These are phyloP conservation scores for Dufourea novaeangliae DNA, from an alignment of 1,140 invertebrate species.

Conservation along the genomic window DNA sequence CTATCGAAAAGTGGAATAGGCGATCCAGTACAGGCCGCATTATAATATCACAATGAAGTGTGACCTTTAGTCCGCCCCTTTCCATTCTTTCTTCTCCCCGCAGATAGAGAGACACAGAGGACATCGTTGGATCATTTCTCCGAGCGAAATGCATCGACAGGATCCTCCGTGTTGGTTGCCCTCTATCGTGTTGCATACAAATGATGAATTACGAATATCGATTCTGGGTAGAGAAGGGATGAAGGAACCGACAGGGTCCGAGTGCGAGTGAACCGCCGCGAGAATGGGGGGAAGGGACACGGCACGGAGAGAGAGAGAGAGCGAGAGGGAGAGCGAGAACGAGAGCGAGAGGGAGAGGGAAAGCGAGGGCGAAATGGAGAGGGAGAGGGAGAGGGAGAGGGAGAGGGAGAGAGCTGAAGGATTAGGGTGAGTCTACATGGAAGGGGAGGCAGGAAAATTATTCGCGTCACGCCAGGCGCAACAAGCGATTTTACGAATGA, in stretches of 20 bases:
- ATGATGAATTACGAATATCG: conserved; percentile 81
- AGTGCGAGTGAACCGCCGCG: conserved; percentile 17
- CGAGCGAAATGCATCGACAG: conserved; percentile 57
- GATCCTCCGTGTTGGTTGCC: conserved; percentile 61
- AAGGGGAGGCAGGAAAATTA: conserved; percentile 66
- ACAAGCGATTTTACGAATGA: conserved; percentile 73
- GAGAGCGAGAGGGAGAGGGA: not conserved
- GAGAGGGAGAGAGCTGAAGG: not conserved
- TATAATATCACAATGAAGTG: conserved; percentile 18
- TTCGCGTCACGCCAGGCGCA: conserved; percentile 69
- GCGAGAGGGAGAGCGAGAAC: not conserved
- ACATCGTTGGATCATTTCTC: conserved; percentile 67
- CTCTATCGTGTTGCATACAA: conserved; percentile 79
- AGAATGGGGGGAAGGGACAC: not conserved
- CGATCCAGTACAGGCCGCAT: not conserved
- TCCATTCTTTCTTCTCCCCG: conserved; percentile 5
- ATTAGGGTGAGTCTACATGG: conserved; percentile 15
- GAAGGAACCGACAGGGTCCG: conserved; percentile 18
- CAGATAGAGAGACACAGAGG: conserved; percentile 7
- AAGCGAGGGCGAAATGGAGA: not conserved
- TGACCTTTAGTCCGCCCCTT: conserved; percentile 34
- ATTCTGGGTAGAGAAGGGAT: conserved; percentile 63
- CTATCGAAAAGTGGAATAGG: conserved; percentile 26
- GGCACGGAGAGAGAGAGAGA: conserved; percentile 13
- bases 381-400: not conserved